phyloP scores from a whole-genome alignment of 2,797 vertebrate genomes.

The Oreonectes daqikongensis region DNA sequence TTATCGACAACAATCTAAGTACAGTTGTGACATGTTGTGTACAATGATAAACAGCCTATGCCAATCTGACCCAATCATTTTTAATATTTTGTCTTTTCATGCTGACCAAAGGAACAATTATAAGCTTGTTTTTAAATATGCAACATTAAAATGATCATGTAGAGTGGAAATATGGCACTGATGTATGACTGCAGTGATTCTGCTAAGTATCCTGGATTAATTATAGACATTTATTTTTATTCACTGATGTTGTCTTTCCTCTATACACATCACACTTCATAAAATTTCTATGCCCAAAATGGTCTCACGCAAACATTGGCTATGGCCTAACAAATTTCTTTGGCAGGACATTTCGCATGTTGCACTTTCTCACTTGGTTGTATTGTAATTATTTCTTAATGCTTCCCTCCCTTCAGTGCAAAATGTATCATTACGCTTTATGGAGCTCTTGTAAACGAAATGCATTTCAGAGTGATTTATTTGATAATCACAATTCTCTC shows the following conservation, averaged over 20 bases:
- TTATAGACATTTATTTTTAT: constrained; percentile 9
- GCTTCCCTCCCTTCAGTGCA: background rate
- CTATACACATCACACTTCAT: constrained; percentile 19
- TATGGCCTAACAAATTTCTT: background rate
- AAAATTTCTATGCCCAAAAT: constrained; percentile 16
- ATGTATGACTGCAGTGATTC: background rate
- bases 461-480: constrained; percentile 2
- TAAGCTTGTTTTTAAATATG: constrained; percentile 10
- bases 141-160: background rate
- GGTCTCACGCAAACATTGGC: background rate
- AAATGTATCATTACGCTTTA: constrained; percentile 11
- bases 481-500: background rate
- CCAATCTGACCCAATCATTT: constrained; percentile 65
- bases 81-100: constrained; percentile 35
- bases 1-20: constrained; percentile 32
- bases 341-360: constrained; percentile 19
- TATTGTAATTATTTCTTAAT: background rate
- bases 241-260: constrained; percentile 5
- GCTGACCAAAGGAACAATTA: constrained; percentile 24
- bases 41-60: constrained; percentile 47
- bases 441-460: constrained; percentile 7
- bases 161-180: background rate
- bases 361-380: background rate
- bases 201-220: constrained; percentile 7
- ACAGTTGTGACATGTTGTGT: background rate